These are phyloP conservation scores for Toxotes jaculatrix DNA, from an alignment of 2,113 vertebrate species.

Conservation along the genomic window DNA sequence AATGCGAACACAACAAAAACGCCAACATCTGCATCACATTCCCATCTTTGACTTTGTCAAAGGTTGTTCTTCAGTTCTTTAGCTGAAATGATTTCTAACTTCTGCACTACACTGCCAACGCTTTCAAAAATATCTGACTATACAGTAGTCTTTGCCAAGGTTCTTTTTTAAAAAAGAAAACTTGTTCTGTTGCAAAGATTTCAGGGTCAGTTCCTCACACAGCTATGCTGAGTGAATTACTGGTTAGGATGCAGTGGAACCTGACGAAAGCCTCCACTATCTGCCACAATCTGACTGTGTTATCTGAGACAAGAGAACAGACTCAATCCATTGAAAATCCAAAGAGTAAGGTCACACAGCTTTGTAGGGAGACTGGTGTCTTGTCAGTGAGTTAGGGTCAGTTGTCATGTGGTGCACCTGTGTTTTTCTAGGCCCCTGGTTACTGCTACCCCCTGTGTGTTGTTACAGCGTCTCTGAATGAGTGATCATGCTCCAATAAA, in stretches of 20 bases:
- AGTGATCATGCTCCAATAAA: constrained; percentile 69
- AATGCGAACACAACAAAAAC: constrained; percentile 39
- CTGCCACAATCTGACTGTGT: neutral
- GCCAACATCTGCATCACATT: constrained; percentile 54
- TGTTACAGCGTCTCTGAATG: constrained; percentile 61
- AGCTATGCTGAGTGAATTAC: constrained; percentile 29
- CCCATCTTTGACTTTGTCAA: constrained; percentile 30
- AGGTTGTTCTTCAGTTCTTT: constrained; percentile 15
- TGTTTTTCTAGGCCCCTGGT: constrained; percentile 74
- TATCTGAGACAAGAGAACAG: neutral
- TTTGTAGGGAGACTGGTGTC: constrained; percentile 42
- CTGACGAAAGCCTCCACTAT: constrained; percentile 20
- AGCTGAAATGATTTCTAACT: constrained; percentile 7
- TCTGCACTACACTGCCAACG: constrained; percentile 12
- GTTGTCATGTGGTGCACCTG: constrained; percentile 51
- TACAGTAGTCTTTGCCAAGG: neutral
- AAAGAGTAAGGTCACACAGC: constrained; percentile 10
- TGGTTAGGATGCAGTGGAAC: neutral
- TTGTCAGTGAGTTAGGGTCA: constrained; percentile 56
- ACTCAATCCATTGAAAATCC: neutral
- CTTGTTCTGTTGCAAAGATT: neutral
- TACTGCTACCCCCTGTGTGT: constrained; percentile 56
- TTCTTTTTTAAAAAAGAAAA: neutral
- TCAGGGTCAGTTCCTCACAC: constrained; percentile 23
- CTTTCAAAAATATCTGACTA: neutral